Percentiles rank a stretch among this genome's conserved stretches.
These are phyloP conservation scores for Scylla paramamosain DNA, from an alignment of 1,140 invertebrate genomes.

Conservation along the genomic window DNA sequence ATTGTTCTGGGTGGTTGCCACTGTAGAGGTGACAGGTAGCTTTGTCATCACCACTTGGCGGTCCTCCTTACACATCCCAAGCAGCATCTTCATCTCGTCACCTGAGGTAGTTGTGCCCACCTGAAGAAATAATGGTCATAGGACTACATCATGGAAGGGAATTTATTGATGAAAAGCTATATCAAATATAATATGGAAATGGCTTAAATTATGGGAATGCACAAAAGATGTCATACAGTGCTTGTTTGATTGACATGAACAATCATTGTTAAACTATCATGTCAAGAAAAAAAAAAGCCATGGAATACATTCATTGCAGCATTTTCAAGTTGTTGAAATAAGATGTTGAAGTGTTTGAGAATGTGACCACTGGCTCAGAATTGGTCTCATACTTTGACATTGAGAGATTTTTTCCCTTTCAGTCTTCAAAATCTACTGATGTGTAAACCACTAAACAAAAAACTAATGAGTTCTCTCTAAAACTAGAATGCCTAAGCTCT, in stretches of 20 bases:
- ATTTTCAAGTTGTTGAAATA: too few relatives aligned
- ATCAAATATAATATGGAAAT: background rate
- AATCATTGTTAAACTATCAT: too few relatives aligned
- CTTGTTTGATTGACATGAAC: background rate
- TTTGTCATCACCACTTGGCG: background rate
- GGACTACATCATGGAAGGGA: background rate
- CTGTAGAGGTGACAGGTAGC: background rate
- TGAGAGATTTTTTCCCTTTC: too few relatives aligned
- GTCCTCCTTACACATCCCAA: background rate
- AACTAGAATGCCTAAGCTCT: too few relatives aligned
- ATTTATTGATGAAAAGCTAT: background rate
- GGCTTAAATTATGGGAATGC: background rate
- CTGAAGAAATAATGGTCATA: background rate
- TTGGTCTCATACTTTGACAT: too few relatives aligned
- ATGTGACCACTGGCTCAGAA: too few relatives aligned
- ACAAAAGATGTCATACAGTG: background rate
- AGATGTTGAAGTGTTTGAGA: too few relatives aligned
- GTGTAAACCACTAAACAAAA: too few relatives aligned
- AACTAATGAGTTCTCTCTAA: too few relatives aligned
- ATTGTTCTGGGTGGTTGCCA: background rate
- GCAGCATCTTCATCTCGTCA: background rate
- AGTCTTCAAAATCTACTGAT: too few relatives aligned
- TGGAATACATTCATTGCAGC: too few relatives aligned
- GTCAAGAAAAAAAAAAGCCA: too few relatives aligned
- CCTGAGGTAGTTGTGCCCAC: background rate